These are phyloP conservation scores for Cepaea nemoralis DNA, from an alignment of 1,140 invertebrate species.

Conservation along the genomic window DNA sequence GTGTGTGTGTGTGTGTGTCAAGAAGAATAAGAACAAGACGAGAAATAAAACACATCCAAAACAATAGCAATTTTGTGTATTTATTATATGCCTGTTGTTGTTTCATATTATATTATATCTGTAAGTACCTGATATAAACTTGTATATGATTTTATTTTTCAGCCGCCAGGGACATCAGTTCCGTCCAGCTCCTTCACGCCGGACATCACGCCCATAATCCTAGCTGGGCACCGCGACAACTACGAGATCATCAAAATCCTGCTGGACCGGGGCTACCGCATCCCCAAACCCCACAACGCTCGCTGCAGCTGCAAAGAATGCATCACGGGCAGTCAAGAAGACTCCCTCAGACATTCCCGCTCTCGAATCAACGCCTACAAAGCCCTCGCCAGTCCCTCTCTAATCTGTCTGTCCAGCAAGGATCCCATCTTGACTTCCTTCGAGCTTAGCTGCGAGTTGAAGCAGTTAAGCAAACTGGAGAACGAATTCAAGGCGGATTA, in stretches of 20 bases:
- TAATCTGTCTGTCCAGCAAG: conserved; percentile 92
- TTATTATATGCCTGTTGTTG: too few species aligned
- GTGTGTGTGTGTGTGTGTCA: too few species aligned
- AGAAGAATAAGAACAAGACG: too few species aligned
- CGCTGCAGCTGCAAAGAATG: conserved; percentile 71
- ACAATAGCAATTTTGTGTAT: too few species aligned
- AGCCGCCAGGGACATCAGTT: conserved; percentile 53
- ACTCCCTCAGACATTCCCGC: conserved; percentile 86
- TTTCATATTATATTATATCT: too few species aligned
- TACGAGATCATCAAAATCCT: conserved; percentile 99
- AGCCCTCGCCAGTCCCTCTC: conserved; percentile 86
- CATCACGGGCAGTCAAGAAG: conserved; percentile 77
- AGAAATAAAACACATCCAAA: too few species aligned
- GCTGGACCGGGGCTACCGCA: conserved; percentile 78
- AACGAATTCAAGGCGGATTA: conserved; percentile 94
- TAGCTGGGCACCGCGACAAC: conserved; percentile 96
- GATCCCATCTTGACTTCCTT: conserved; percentile 98
- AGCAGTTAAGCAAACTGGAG: conserved; percentile 92
- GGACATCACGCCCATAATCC: conserved; percentile 94
- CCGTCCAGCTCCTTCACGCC: conserved; percentile 83
- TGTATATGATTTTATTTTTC: conserved; percentile 33
- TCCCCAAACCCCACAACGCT: conserved; percentile 72
- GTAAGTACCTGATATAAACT: background rate
- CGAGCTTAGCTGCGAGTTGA: conserved; percentile 95
- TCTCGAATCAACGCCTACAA: conserved; percentile 92